Evolutionary conservation across 2,113 vertebrate genomes (phyloP).

Genomic region (Ornithorhynchus anatinus): DNA sequence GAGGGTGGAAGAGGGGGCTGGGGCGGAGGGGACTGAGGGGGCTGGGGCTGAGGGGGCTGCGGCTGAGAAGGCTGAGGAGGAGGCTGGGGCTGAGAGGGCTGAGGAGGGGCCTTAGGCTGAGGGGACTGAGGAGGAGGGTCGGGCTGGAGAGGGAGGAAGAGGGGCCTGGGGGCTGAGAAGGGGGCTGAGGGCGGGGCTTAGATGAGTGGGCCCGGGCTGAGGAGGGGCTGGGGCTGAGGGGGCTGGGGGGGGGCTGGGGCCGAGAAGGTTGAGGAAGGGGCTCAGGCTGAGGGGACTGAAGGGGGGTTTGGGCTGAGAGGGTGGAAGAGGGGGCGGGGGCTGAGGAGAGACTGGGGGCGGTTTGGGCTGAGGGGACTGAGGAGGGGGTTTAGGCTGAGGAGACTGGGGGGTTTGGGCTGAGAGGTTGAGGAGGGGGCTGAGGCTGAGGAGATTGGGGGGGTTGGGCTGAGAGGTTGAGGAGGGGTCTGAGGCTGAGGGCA

Average conservation of each 20-base stretch:
- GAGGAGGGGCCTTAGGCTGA: too few relatives aligned
- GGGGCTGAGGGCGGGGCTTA: too few relatives aligned
- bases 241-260: accelerated
- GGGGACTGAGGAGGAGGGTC: too few relatives aligned
- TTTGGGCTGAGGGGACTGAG: background rate
- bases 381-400: background rate
- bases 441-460: background rate
- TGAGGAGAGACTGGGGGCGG: background rate
- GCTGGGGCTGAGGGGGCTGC: too few relatives aligned
- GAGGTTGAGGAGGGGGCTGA: background rate
- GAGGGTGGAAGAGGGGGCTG: background rate
- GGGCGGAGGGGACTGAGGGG: too few relatives aligned
- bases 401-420: background rate
- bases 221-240: background rate
- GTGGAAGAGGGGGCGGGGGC: too few relatives aligned
- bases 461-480: background rate
- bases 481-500: too few relatives aligned
- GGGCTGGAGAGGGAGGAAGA: too few relatives aligned
- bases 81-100: too few relatives aligned
- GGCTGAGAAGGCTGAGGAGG: too few relatives aligned
- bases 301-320: background rate
- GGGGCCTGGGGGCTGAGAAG: too few relatives aligned
- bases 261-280: background rate
- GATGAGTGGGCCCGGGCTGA: too few relatives aligned
- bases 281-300: background rate